Base-by-base conservation (phyloP, 2,888 invertebrate genomes). In the Thera britannica region DNA sequence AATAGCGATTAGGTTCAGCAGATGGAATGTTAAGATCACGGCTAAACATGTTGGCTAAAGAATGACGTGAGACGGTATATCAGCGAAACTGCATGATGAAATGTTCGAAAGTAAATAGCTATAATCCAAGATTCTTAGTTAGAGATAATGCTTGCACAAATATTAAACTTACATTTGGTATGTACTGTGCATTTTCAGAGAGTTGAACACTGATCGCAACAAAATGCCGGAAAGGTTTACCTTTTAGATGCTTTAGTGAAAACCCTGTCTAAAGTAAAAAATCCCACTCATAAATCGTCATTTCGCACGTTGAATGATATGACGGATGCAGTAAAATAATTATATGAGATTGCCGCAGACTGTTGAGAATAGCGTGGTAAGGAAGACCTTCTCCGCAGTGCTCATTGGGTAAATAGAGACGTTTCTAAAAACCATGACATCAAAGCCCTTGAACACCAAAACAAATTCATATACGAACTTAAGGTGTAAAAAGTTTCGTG, bases 11-110 rank as follows among this genome's bases (percentile, higher is more conserved):
- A 82, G 65, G 69, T 64, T 76, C 71, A 77, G 75, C 75, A 80
- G 68, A 65, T 60, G 79, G 65, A 79, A 80, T 78, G 79, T 75
- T 76, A 83, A 83, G 83, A 85, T 84, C 83, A 82, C 70, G 84
- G 84, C 75, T 79, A 75, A 74, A 72, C 61, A 70, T 76, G 72
- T 79, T 77, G 71, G 8, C 41, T 65, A 57, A 65, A 68, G 61
- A 68, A 68, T 76, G 63, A 69, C 68, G 70, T 61, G 8, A 52
- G 2, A 34, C 52, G 34, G 23, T 23, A 52, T 34, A 34, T 8
- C 36, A 36, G 12, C 12, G 38, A 38, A 38, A 41, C n/a, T 38
- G 12, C 60, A 41, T 23, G 2, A 41, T 23, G 34, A 34, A 3
- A 34, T 34, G 34, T 34, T 8, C 9, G 7, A 46, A 46, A 9